Evolutionary conservation across 2,888 invertebrate species (phyloP), one percentile per base, ranked within the genome.

Genomic region (Liodrosophila aerea): DNA sequence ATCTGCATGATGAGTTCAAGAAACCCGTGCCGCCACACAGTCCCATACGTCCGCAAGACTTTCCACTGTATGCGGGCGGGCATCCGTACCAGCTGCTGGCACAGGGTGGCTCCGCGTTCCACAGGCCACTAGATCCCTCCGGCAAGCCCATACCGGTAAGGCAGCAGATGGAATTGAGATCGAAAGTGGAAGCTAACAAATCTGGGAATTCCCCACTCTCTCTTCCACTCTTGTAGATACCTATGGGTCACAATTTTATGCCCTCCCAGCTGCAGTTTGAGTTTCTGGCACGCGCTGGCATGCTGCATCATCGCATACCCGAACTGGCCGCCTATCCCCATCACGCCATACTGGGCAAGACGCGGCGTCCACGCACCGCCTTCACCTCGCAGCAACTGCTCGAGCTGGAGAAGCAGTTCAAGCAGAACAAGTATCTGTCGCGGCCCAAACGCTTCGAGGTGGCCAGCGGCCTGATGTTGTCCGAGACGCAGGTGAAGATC

Each of bases 401-500:
- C 76, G 99, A 99, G 90, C 91, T 99, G 87, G 99, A 99, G 91
- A 96, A 98, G 89, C 99, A 99, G 91, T 99, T 99, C 92, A 94
- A 97, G 64, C 97, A 98, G 92, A 99, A 98, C 92, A 99, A 99
- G 91, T 99, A 99, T 92, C 93, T 99, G 39, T 99, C 98, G 29
- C 92, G 99, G 76, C 99, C 99, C 13, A 98, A 99, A 91, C 92
- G 99, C 86, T 99, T 98, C 90, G 99, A 99, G 90, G 98, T 99
- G 45, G 99, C 99, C 39, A 99, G 98, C 57, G 97, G 97, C 51
- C 91, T 99, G 59, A 97, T 98, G 95, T 93, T 99, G 36, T 98
- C 98, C 0, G 99, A 99, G 92, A 99, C 99, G 4, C 93, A 98
- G 96, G 98, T 98, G 66, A 98, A 98, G 92, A 98, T 98, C 85